Conservation (phyloP, 2,113 vertebrate genomes). For the human (Homo sapiens) region GRCh38 chrX:149273501-149274000, state of each 20-base stretch:
- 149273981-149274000: background rate
- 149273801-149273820: background rate
- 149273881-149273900: background rate
- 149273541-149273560: background rate
- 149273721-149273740: background rate
- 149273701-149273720: background rate
- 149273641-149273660: background rate
- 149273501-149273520: background rate
- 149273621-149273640: background rate
- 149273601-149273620: background rate
- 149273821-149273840: background rate
- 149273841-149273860: background rate
- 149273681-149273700: background rate
- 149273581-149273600: background rate
- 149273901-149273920: background rate
- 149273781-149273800: background rate
- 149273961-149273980: background rate
- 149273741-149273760: background rate
- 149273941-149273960: background rate
- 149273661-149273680: background rate
- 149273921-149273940: background rate
- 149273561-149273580: background rate
- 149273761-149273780: background rate
- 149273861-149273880: background rate
- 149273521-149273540: background rate